Conservation (phyloP, 2,797 vertebrate species). For the Trachops cirrhosus region DNA sequence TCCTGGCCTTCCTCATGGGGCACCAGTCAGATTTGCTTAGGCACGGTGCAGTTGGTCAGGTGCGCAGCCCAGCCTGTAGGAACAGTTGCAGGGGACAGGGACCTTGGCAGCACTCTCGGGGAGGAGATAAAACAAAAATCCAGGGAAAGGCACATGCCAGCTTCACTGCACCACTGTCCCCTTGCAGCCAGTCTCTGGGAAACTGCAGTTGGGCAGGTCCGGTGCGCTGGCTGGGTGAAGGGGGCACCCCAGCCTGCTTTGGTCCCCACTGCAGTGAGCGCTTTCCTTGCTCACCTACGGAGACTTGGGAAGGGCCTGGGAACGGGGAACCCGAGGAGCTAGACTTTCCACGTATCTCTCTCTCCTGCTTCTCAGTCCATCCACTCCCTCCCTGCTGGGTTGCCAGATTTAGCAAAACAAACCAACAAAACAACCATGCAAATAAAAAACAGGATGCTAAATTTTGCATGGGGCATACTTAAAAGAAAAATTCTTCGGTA, state of each 20-base stretch:
- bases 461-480: neutral
- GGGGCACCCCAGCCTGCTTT: too few species aligned
- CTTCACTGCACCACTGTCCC: neutral
- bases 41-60: neutral
- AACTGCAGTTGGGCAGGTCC: neutral
- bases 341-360: neutral
- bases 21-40: accelerated
- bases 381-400: neutral
- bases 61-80: neutral
- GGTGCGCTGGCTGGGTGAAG: too few species aligned
- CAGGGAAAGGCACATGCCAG: neutral
- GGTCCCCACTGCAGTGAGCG: neutral
- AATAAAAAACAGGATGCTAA: neutral
- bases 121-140: neutral
- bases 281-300: accelerated
- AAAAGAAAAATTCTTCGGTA: neutral
- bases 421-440: neutral
- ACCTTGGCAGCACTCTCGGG: neutral
- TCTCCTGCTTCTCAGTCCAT: accelerated
- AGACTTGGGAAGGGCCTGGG: accelerated
- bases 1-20: accelerated
- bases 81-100: neutral
- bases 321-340: neutral
- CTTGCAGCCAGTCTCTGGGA: neutral
- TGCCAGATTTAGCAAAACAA: neutral